Conservation (phyloP, 2,797 vertebrate species). For the Diplodus puntazzo region DNA sequence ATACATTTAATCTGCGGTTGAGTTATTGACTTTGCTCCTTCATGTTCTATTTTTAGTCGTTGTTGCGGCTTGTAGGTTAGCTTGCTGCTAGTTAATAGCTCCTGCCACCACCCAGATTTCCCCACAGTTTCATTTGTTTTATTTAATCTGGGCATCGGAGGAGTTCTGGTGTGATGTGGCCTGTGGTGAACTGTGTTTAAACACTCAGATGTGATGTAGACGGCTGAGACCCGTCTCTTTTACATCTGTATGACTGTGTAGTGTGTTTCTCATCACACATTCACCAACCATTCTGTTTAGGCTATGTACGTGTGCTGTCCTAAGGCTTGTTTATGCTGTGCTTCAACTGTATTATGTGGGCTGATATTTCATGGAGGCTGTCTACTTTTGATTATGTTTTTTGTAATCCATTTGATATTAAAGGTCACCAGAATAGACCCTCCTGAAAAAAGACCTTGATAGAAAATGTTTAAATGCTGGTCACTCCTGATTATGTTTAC, state of each 20-base stretch:
- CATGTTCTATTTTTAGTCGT: slow-evolving; percentile 13
- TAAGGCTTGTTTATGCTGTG: slow-evolving; percentile 11
- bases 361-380: slow-evolving; percentile 34
- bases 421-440: slow-evolving; percentile 14
- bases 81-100: neutral
- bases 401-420: slow-evolving; percentile 35
- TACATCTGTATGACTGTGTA: neutral
- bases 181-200: slow-evolving; percentile 3
- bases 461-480: slow-evolving; percentile 5
- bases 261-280: neutral
- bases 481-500: slow-evolving; percentile 24
- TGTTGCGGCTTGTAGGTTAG: neutral
- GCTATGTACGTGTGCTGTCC: slow-evolving; percentile 7
- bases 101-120: neutral
- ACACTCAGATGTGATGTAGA: neutral
- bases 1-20: slow-evolving; percentile 3
- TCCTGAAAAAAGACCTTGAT: neutral
- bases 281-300: slow-evolving; percentile 2
- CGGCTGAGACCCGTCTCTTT: neutral
- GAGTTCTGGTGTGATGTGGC: neutral
- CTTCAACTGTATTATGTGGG: slow-evolving; percentile 25
- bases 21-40: slow-evolving; percentile 17
- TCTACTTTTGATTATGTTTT: slow-evolving; percentile 31
- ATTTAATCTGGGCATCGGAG: neutral
- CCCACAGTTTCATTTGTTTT: neutral